Percentiles rank a stretch among this genome's conserved stretches.
Conservation (phyloP, 2,797 vertebrate species). For the Pitangus sulphuratus region DNA sequence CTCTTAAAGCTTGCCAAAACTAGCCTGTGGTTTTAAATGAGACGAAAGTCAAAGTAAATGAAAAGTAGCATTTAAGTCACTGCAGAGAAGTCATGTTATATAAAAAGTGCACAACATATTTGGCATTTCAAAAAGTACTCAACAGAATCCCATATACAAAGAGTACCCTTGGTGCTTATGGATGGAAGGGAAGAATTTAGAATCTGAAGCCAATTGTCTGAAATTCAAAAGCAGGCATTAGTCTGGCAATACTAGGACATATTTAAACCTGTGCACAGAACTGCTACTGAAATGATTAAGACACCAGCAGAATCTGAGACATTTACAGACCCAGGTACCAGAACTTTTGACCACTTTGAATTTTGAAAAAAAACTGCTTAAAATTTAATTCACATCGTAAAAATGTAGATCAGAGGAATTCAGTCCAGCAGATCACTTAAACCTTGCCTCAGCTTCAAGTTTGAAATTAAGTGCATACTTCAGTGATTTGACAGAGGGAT, state of each 20-base stretch:
- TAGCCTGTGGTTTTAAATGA: not conserved
- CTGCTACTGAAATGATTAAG: not conserved
- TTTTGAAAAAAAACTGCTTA: not conserved
- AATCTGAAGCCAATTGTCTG: not conserved
- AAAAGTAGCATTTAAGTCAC: not conserved
- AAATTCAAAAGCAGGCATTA: not conserved
- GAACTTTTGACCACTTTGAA: not conserved
- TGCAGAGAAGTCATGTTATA: not conserved
- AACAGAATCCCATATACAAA: not conserved
- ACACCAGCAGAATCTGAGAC: not conserved
- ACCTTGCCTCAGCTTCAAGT: not conserved
- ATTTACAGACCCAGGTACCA: not conserved
- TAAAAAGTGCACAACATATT: not conserved
- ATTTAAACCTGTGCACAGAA: not conserved
- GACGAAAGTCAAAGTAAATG: not conserved
- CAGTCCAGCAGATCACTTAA: not conserved
- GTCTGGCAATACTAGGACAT: not conserved
- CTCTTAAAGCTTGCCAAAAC: constrained; percentile 3
- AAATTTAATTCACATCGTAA: not conserved
- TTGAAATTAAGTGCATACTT: not conserved
- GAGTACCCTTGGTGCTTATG: not conserved
- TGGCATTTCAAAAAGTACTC: not conserved
- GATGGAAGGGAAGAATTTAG: not conserved
- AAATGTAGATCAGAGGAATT: not conserved
- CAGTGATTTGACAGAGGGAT: not conserved